Evolutionary conservation across 2,797 vertebrate genomes (phyloP).

Genomic region (Coranthus polyacanthus): DNA sequence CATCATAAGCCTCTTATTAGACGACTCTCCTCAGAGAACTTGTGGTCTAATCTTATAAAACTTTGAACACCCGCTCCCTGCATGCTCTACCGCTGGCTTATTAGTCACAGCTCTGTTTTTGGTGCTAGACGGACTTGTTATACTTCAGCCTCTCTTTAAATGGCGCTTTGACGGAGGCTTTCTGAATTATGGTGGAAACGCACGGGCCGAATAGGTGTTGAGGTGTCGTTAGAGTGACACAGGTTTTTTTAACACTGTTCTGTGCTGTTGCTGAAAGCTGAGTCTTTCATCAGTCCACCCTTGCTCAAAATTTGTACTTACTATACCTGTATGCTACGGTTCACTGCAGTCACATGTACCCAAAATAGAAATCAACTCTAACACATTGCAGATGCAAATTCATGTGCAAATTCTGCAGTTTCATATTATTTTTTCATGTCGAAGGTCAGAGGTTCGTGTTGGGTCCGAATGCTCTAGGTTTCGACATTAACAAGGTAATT

Average conservation of each 20-base stretch:
- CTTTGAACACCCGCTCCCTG: constrained; percentile 58
- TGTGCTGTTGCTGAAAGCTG: constrained; percentile 73
- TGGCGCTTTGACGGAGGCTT: constrained; percentile 17
- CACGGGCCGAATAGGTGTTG: constrained; percentile 48
- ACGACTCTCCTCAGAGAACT: constrained; percentile 66
- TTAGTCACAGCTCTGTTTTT: constrained; percentile 56
- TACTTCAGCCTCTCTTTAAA: constrained; percentile 34
- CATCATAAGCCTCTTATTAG: constrained; percentile 77
- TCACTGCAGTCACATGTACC: constrained; percentile 7
- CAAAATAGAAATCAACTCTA: constrained; percentile 5
- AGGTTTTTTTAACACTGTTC: constrained; percentile 45
- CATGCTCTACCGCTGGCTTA: constrained; percentile 54
- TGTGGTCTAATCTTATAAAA: constrained; percentile 77
- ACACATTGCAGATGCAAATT: background rate
- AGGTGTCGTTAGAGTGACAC: constrained; percentile 61
- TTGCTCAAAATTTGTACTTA: constrained; percentile 31
- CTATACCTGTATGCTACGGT: background rate
- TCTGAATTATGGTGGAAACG: constrained; percentile 54
- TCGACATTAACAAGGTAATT: constrained; percentile 3
- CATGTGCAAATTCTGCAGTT: constrained; percentile 7
- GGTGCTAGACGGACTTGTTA: constrained; percentile 36
- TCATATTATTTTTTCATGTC: constrained; percentile 11
- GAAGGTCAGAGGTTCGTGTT: background rate
- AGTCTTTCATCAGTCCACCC: constrained; percentile 62
- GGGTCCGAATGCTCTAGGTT: background rate